Percentiles rank a stretch among this genome's conserved stretches.
These are phyloP conservation scores for Colostygia pectinataria DNA, from an alignment of 2,888 invertebrate species.

Conservation along the genomic window DNA sequence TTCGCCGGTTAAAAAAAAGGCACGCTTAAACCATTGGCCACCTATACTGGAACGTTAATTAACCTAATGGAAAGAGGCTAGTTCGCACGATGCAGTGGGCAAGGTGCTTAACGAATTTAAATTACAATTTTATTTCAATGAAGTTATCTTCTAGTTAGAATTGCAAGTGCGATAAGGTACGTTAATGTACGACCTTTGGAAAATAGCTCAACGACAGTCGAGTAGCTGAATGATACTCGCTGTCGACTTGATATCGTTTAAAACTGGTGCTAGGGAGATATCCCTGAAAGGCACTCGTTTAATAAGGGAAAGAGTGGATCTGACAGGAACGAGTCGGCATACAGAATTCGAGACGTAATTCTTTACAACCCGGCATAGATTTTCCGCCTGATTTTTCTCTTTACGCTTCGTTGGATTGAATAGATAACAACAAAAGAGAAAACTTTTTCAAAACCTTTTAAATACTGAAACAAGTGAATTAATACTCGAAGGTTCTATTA, in stretches of 20 bases:
- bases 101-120: too few relatives aligned
- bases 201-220: too few relatives aligned
- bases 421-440: neutral
- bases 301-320: neutral
- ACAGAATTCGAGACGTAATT: constrained; percentile 2
- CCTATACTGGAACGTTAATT: too few relatives aligned
- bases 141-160: too few relatives aligned
- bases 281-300: constrained; percentile 6
- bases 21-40: too few relatives aligned
- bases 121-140: too few relatives aligned
- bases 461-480: neutral
- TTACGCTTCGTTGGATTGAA: neutral
- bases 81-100: too few relatives aligned
- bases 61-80: too few relatives aligned
- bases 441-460: neutral
- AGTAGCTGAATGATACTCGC: neutral
- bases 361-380: neutral
- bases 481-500: neutral
- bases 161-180: too few relatives aligned
- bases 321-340: neutral
- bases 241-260: neutral
- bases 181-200: too few relatives aligned
- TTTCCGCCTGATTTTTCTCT: neutral
- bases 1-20: too few relatives aligned
- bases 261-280: neutral